Percentiles rank a stretch among this genome's conserved stretches.
phyloP scores from a whole-genome alignment of 2,113 vertebrate species.

The Copsychus sechellarum region DNA sequence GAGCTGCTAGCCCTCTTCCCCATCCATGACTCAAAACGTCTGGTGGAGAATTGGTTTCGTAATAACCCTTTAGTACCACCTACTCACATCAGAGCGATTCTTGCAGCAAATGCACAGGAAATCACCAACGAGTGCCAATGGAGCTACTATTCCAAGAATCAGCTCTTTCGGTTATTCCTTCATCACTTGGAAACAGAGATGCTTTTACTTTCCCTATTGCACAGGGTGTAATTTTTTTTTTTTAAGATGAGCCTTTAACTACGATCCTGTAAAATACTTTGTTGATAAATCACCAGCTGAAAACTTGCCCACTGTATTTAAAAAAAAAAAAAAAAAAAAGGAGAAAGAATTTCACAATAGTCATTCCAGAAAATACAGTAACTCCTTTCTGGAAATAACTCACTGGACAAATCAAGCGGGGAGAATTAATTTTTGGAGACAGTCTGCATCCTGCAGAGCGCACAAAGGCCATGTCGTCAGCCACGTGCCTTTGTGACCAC shows the following conservation, averaged over 20 bases:
- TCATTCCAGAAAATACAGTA: constrained; percentile 78
- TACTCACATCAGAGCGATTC: constrained; percentile 72
- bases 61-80: constrained; percentile 74
- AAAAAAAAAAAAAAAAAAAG: neutral
- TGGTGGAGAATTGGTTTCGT: constrained; percentile 64
- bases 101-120: constrained; percentile 65
- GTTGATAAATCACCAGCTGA: constrained; percentile 72
- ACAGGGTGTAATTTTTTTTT: neutral
- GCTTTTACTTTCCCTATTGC: constrained; percentile 69
- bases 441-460: constrained; percentile 50
- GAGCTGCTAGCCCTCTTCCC: constrained; percentile 50
- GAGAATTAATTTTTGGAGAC: constrained; percentile 35
- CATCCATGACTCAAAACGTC: constrained; percentile 61
- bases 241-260: constrained; percentile 55
- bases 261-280: constrained; percentile 69
- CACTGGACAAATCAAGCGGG: constrained; percentile 59
- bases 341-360: constrained; percentile 69
- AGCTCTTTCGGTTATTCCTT: constrained; percentile 50
- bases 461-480: constrained; percentile 35
- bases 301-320: constrained; percentile 70
- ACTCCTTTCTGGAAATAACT: constrained; percentile 80
- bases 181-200: neutral
- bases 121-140: constrained; percentile 62
- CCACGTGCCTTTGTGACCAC: constrained; percentile 73
- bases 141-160: constrained; percentile 69